Evolutionary conservation across 2,113 vertebrate genomes (phyloP).

Genomic region (Garra rufa): DNA sequence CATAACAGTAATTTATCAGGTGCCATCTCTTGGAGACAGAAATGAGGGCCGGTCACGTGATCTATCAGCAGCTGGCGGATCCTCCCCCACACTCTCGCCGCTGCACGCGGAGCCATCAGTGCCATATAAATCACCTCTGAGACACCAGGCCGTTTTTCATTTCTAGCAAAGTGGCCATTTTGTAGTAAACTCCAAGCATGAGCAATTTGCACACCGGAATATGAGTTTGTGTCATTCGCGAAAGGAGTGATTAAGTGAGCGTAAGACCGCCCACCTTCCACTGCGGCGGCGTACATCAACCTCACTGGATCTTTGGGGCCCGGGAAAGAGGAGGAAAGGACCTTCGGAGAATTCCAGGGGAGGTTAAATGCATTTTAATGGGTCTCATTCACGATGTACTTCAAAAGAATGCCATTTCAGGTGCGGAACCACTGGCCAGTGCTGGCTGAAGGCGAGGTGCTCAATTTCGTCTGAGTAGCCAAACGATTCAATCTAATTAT

Average conservation of each 20-base stretch:
- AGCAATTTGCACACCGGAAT: slow-evolving; percentile 55
- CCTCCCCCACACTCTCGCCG: slow-evolving; percentile 6
- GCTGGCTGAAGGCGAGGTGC: background rate
- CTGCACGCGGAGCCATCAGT: slow-evolving; percentile 40
- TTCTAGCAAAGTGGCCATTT: slow-evolving; percentile 56
- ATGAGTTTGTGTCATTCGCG: slow-evolving; percentile 31
- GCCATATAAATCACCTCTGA: slow-evolving; percentile 46
- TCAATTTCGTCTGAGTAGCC: background rate
- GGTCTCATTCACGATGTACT: slow-evolving; percentile 10
- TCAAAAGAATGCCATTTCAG: slow-evolving; percentile 15
- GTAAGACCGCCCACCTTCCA: background rate
- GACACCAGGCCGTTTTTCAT: slow-evolving; percentile 50
- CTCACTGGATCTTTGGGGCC: background rate
- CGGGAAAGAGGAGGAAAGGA: background rate
- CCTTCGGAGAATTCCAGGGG: background rate
- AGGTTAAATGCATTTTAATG: slow-evolving; percentile 40
- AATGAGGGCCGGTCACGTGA: slow-evolving; percentile 40
- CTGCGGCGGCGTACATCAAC: background rate
- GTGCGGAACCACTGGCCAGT: background rate
- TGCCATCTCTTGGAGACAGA: slow-evolving; percentile 24
- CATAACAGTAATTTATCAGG: slow-evolving; percentile 47
- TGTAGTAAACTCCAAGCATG: slow-evolving; percentile 51
- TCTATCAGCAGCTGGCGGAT: slow-evolving; percentile 45
- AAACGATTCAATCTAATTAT: slow-evolving; percentile 31
- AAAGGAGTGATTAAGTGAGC: slow-evolving; percentile 41